These are phyloP conservation scores for Apodemia mormo DNA, from an alignment of 2,888 invertebrate genomes.

Conservation along the genomic window DNA sequence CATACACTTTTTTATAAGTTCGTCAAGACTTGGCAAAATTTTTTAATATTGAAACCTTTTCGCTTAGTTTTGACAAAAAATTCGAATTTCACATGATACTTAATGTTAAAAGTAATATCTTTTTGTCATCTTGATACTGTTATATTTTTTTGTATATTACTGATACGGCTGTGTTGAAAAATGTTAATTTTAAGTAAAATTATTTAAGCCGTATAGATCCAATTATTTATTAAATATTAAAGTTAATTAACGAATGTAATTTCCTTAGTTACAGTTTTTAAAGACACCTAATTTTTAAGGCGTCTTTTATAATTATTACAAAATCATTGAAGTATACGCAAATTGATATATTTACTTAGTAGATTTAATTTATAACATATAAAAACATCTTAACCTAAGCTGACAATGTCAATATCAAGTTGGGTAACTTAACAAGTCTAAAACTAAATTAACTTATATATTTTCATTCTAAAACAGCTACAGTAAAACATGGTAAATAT, in stretches of 20 bases:
- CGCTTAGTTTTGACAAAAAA: no score
- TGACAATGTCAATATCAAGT: constrained; percentile 19
- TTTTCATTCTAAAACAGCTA: constrained; percentile 33
- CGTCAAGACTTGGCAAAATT: no score
- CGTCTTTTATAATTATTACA: not conserved
- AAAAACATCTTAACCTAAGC: constrained; percentile 18
- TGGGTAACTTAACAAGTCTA: constrained; percentile 43
- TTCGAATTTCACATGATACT: no score
- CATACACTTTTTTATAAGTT: no score
- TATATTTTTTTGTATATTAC: no score
- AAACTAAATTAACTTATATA: constrained; percentile 51
- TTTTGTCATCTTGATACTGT: no score
- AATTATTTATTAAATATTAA: not conserved
- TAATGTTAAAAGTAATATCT: no score
- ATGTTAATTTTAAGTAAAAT: no score
- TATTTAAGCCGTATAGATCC: no score
- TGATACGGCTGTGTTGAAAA: no score
- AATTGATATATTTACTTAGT: not conserved
- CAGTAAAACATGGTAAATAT: constrained; percentile 25
- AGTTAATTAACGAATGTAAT: not conserved
- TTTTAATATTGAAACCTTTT: no score
- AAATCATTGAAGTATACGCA: not conserved
- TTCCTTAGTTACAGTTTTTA: not conserved
- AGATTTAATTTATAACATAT: constrained; percentile 10
- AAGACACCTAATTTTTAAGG: not conserved